phyloP scores from a whole-genome alignment of 2,113 vertebrate genomes.

The Bungarus multicinctus region DNA sequence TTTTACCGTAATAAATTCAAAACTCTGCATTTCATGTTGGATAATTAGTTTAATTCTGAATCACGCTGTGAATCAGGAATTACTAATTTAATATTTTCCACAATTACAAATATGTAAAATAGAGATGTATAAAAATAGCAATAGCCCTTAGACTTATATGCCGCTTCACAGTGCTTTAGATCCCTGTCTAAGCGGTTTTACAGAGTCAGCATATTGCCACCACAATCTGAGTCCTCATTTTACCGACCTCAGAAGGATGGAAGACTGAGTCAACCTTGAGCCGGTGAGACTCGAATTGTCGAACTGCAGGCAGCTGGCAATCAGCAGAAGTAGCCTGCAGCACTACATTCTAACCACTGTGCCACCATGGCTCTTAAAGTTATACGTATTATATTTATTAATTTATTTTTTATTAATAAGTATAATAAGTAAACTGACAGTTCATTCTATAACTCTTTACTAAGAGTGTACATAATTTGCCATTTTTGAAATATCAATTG shows the following conservation, averaged over 20 bases:
- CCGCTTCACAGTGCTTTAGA: too few relatives aligned
- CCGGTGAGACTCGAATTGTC: too few relatives aligned
- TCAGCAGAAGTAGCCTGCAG: too few relatives aligned
- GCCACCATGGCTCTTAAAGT: not conserved
- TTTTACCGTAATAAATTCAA: not conserved
- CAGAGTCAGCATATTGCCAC: too few relatives aligned
- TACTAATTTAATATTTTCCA: not conserved
- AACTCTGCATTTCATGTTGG: not conserved
- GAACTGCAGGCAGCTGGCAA: too few relatives aligned
- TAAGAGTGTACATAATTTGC: not conserved
- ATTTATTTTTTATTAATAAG: not conserved
- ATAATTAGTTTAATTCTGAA: not conserved
- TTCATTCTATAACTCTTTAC: not conserved
- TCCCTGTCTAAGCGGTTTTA: too few relatives aligned
- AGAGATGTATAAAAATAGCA: not conserved
- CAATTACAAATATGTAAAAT: not conserved
- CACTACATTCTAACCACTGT: too few relatives aligned
- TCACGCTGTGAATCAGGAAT: not conserved
- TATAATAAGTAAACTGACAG: not conserved
- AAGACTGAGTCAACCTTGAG: too few relatives aligned
- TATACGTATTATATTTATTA: not conserved
- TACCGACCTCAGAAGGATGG: too few relatives aligned
- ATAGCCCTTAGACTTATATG: too few relatives aligned
- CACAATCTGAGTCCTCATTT: too few relatives aligned
- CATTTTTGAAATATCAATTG: not conserved